Conservation (phyloP, 2,888 invertebrate species). For the Megamerina dolium region DNA sequence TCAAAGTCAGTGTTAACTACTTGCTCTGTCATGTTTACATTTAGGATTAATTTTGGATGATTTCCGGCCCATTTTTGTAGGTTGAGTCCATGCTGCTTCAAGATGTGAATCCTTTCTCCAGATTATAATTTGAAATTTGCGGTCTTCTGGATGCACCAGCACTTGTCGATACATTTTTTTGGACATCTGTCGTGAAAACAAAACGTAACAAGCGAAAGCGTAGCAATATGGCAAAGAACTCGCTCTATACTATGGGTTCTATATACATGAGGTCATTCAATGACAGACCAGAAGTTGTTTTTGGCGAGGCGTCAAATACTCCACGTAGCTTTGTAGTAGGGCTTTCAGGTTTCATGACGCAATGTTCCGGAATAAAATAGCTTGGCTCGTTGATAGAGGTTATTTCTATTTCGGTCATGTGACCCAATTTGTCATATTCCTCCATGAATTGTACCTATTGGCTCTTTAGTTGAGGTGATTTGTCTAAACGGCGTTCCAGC, state of each 20-base stretch:
- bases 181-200: slow-evolving; percentile 4
- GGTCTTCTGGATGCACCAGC: background rate
- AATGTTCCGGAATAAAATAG: slow-evolving; percentile 5
- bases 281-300: background rate
- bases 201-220: background rate
- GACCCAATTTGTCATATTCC: slow-evolving; percentile 4
- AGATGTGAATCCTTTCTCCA: background rate
- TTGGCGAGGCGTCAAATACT: background rate
- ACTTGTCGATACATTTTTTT: slow-evolving; percentile 7
- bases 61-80: background rate
- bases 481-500: background rate
- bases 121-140: background rate
- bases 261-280: background rate
- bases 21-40: background rate
- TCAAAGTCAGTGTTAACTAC: background rate
- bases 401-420: background rate
- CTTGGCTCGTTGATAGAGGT: background rate
- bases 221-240: background rate
- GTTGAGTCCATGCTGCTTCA: no score
- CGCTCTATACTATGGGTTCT: background rate
- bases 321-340: background rate
- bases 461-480: background rate
- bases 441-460: slow-evolving; percentile 3
- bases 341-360: background rate
- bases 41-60: background rate